Evolutionary conservation across 2,888 invertebrate genomes (phyloP), one percentile per base, ranked within the genome.

Genomic region (Galerucella nymphaeae): DNA sequence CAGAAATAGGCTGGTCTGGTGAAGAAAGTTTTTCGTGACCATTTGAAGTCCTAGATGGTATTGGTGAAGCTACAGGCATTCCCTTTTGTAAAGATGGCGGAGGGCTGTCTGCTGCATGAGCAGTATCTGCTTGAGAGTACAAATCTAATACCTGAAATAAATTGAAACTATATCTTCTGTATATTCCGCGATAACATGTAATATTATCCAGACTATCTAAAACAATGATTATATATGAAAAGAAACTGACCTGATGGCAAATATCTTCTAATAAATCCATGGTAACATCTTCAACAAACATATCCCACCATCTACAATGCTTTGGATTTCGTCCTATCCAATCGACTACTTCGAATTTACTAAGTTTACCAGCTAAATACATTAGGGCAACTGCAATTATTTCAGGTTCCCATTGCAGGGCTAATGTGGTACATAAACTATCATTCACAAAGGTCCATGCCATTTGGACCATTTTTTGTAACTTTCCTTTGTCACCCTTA

Each of bases 371-470:
- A 0, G 99, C 98, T 73, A 99, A 89, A 87, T 99, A 98, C 91
- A 99, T 96, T 13, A 99, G 89, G 0, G 99, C 98, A 9, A 99
- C 97, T 0, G 99, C 98, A 78, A 96, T 95, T 58, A 99, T 96
- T 88, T 99, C 99, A 0, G 99, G 98, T 86, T 99, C 99, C 98
- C 98, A 99, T 87, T 98, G 98, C 63, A 99, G 89, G 78, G 96
- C 96, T 62, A 99, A 89, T 1, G 97, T 98, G 4, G 99, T 99
- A 85, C 97, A 98, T 77, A 98, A 90, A 88, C 97, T 94, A 87
- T 99, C 99, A 87, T 99, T 99, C 0, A 99, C 96, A 87, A 99
- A 99, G 6, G 98, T 99, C 99, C 99, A 99, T 0, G 98, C 98
- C 97, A 98, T 98, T 87, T 99, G 98, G 0, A 99, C 97, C 94